phyloP scores from a whole-genome alignment of 2,888 invertebrate species.

The Xestia c-nigrum region DNA sequence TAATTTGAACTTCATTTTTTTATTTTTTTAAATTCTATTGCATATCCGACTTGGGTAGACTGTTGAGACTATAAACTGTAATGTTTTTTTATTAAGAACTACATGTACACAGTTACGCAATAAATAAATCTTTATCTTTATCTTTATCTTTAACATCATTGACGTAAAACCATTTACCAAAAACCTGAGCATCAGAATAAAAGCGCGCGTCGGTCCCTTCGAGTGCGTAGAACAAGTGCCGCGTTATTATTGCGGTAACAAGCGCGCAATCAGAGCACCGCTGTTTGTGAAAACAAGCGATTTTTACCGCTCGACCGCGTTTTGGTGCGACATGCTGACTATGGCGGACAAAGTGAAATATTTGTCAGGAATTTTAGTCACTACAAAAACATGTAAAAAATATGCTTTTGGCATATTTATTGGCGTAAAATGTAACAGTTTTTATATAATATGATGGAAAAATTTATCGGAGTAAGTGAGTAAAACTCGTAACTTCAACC shows the following conservation, averaged over 20 bases:
- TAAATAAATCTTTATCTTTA: no score
- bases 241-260: constrained; percentile 72
- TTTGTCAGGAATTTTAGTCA: background rate
- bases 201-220: constrained; percentile 17
- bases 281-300: constrained; percentile 68
- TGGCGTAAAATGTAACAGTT: background rate
- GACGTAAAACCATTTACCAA: background rate
- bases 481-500: background rate
- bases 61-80: no score
- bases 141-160: no score
- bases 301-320: constrained; percentile 56
- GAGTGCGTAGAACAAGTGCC: constrained; percentile 59
- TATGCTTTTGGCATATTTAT: background rate
- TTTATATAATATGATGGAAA: background rate
- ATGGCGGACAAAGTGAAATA: constrained; percentile 45
- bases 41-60: no score
- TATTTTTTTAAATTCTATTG: no score
- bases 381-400: background rate
- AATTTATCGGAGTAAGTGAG: background rate
- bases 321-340: constrained; percentile 34
- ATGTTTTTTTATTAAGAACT: no score
- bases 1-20: no score
- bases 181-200: background rate
- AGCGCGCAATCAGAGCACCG: constrained; percentile 72
- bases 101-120: no score